Evolutionary conservation across 92 coral and sea anemone genomes (phyloP), one percentile per base, ranked within the genome.

Genomic region (Actinostola sp.): DNA sequence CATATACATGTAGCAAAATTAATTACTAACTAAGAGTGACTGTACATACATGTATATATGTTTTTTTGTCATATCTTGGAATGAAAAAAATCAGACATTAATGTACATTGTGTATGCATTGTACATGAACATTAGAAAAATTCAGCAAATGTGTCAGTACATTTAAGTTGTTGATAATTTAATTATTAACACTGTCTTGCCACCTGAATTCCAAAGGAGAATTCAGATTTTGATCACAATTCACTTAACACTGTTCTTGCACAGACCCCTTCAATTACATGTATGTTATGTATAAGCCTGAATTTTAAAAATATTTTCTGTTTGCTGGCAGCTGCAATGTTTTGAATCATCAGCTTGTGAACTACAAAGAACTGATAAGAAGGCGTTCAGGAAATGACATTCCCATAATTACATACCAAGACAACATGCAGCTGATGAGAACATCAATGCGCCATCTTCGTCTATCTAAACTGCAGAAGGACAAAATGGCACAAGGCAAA

Each of bases 401-500:
- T 19, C 86, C 80, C 0, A 69, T 80, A 29, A 43, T 80, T 6
- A 72, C 86, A 3, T 80, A 71, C 48, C 86, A 72, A 48, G 84
- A 79, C 67, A 79, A 79, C 66, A 58, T 79, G 70, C 84, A 79
- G 42, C 25, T 79, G 6, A 59, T 49, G 80, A 27, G 74, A 9
- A 80, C 86, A 15, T 80, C 86, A 14, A 14, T 80, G 58, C 70
- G 86, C 20, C 86, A 80, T 29, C 86, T 81, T 8, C 67, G 86
- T 7, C 59, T 73, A 16, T 80, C 86, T 14, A 80, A 80, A 61
- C 43, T 80, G 27, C 78, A 80, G 28, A 52, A 72, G 33, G 80
- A 72, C 25, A 61, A 72, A 24, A 24, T 23, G 13, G 61, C 73
- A 32, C 85, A 80, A 49, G 59, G 63, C 31, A 80, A 80, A 31